Percentiles rank a stretch among this genome's conserved stretches.
These are phyloP conservation scores for Calidris pugnax DNA, from an alignment of 2,113 vertebrate genomes.

Conservation along the genomic window DNA sequence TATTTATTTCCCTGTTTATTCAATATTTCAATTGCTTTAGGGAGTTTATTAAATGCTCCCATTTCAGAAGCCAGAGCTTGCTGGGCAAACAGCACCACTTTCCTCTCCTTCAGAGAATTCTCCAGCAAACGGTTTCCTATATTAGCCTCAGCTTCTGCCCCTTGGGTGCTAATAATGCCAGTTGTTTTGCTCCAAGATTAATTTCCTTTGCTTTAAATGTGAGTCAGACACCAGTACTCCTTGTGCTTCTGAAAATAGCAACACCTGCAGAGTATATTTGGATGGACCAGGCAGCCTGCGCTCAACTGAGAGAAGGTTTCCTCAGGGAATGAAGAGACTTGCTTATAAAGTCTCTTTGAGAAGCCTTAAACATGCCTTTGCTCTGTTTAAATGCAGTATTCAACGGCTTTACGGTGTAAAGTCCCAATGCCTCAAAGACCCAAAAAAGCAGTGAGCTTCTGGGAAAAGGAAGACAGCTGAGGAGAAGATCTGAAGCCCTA, in stretches of 20 bases:
- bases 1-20: slow-evolving; percentile 44
- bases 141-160: slow-evolving; percentile 41
- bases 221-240: slow-evolving; percentile 31
- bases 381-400: slow-evolving; percentile 33
- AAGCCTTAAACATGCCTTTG: slow-evolving; percentile 6
- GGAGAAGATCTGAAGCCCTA: not conserved
- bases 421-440: not conserved
- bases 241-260: slow-evolving; percentile 51
- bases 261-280: slow-evolving; percentile 16
- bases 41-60: slow-evolving; percentile 33
- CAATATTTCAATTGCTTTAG: slow-evolving; percentile 10
- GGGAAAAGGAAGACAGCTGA: not conserved
- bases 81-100: not conserved
- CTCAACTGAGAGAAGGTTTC: slow-evolving; percentile 2
- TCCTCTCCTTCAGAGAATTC: slow-evolving; percentile 29
- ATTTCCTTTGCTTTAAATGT: slow-evolving; percentile 63
- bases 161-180: slow-evolving; percentile 29
- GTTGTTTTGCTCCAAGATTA: slow-evolving; percentile 51
- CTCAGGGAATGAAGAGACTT: not conserved
- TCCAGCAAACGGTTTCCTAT: slow-evolving; percentile 43
- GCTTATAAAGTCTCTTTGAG: slow-evolving; percentile 14
- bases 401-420: not conserved
- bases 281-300: not conserved
- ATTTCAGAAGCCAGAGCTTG: slow-evolving; percentile 31
- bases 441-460: slow-evolving; percentile 6